Percentiles rank a stretch among this genome's conserved stretches.
phyloP scores from a whole-genome alignment of 2,888 invertebrate genomes.

The Leucophenga maculata region DNA sequence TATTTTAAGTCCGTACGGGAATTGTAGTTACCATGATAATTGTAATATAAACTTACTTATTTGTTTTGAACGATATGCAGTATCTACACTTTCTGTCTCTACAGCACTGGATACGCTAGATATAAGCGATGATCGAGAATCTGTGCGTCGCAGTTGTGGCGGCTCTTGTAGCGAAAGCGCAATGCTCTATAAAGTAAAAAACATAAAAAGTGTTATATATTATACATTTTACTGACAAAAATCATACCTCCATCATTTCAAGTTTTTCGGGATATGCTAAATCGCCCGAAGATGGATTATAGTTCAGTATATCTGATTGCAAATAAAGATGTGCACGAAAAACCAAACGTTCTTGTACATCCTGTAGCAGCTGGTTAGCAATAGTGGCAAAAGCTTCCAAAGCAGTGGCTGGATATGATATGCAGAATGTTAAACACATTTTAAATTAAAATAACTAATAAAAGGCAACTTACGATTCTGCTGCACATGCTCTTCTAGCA shows the following conservation, averaged over 20 bases:
- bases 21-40: too few relatives aligned
- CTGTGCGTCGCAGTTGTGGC: slow-evolving; percentile 75
- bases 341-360: slow-evolving; percentile 96
- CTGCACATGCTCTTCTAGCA: slow-evolving; percentile 91
- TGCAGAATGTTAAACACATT: too few relatives aligned
- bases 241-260: slow-evolving; percentile 92
- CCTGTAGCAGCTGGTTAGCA: slow-evolving; percentile 88
- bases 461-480: slow-evolving; percentile 82
- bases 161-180: slow-evolving; percentile 78
- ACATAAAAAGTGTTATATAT: not conserved
- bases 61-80: slow-evolving; percentile 63
- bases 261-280: slow-evolving; percentile 98
- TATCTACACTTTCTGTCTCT: slow-evolving; percentile 79
- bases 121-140: slow-evolving; percentile 79
- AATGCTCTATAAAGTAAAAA: slow-evolving; percentile 74
- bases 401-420: slow-evolving; percentile 74
- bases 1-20: too few relatives aligned
- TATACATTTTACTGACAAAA: not conserved
- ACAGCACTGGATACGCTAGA: slow-evolving; percentile 80
- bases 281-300: slow-evolving; percentile 94
- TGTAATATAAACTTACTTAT: slow-evolving; percentile 68
- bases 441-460: too few relatives aligned
- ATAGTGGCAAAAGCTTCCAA: slow-evolving; percentile 84
- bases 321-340: slow-evolving; percentile 96
- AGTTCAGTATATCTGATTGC: slow-evolving; percentile 89